Conservation (phyloP, 2,888 invertebrate genomes). For the Archips crataeganus region DNA sequence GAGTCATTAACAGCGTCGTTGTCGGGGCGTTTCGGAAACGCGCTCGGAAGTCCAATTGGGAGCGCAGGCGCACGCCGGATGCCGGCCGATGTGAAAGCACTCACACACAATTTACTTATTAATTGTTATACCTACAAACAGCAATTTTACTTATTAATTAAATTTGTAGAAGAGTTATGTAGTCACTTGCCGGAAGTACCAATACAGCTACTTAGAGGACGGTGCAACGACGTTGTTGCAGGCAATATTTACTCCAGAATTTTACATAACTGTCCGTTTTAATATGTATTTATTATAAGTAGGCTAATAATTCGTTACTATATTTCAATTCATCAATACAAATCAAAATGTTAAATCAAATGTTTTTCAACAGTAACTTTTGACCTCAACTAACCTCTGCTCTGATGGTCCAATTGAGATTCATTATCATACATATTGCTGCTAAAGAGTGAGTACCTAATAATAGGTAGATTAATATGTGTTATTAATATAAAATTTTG, state of each 20-base stretch:
- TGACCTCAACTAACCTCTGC: slow-evolving; percentile 23
- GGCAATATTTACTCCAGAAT: not conserved
- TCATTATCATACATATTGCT: slow-evolving; percentile 12
- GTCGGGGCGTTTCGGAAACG: slow-evolving; percentile 79
- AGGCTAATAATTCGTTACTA: no score
- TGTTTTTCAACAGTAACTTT: not conserved
- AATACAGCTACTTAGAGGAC: not conserved
- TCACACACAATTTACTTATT: slow-evolving; percentile 68
- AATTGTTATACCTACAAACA: slow-evolving; percentile 56
- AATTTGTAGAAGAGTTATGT: slow-evolving; percentile 26
- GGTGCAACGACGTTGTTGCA: not conserved
- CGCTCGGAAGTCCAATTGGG: slow-evolving; percentile 85
- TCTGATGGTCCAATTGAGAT: slow-evolving; percentile 21
- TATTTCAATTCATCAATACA: no score
- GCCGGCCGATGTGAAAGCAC: slow-evolving; percentile 78
- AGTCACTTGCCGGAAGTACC: slow-evolving; percentile 27
- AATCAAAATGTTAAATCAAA: no score
- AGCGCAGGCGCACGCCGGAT: slow-evolving; percentile 76
- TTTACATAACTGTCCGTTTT: not conserved
- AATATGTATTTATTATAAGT: not conserved
- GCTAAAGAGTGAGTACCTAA: slow-evolving; percentile 10
- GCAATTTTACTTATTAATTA: slow-evolving; percentile 30
- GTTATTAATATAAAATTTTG: slow-evolving; percentile 47
- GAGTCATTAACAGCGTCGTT: slow-evolving; percentile 72
- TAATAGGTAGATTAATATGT: slow-evolving; percentile 15